phyloP scores from a whole-genome alignment of 2,113 vertebrate genomes.

The Scophthalmus maximus region DNA sequence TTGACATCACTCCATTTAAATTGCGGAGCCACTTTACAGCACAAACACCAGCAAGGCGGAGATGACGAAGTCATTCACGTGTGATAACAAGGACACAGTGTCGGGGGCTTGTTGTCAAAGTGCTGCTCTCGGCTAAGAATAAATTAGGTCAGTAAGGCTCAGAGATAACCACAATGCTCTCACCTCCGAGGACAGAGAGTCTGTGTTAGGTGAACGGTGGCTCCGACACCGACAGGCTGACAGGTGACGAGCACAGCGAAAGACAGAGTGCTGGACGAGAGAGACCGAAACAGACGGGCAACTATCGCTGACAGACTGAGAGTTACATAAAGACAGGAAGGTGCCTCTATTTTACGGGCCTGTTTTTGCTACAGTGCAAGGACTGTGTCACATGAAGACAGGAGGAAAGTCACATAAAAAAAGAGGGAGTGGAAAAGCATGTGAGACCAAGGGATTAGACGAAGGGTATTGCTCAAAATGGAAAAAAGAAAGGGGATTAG shows the following conservation, averaged over 20 bases:
- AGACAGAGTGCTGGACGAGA: conserved; percentile 15
- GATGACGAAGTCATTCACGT: conserved; percentile 31
- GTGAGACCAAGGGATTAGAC: conserved; percentile 23
- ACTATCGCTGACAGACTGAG: background rate
- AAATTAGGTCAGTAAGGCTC: conserved; percentile 24
- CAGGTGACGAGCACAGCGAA: conserved; percentile 1
- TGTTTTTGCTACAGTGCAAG: conserved; percentile 44
- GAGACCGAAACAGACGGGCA: background rate
- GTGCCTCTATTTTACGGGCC: conserved; percentile 28
- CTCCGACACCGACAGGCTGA: background rate
- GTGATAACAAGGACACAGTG: conserved; percentile 27
- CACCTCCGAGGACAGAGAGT: background rate
- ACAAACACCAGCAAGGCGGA: conserved; percentile 43
- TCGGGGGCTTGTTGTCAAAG: conserved; percentile 18
- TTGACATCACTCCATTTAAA: conserved; percentile 21
- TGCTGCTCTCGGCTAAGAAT: conserved; percentile 23
- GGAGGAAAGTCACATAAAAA: conserved; percentile 34
- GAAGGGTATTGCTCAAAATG: background rate
- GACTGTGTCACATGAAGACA: conserved; percentile 47
- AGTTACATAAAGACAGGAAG: conserved; percentile 21
- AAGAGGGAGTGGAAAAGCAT: conserved; percentile 27
- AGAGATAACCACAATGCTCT: conserved; percentile 1
- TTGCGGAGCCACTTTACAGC: conserved; percentile 36
- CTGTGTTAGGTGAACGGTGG: background rate
- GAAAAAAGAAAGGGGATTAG: background rate